Evolutionary conservation across 1,140 invertebrate genomes (phyloP).

Genomic region (Drosophila seguyi): DNA sequence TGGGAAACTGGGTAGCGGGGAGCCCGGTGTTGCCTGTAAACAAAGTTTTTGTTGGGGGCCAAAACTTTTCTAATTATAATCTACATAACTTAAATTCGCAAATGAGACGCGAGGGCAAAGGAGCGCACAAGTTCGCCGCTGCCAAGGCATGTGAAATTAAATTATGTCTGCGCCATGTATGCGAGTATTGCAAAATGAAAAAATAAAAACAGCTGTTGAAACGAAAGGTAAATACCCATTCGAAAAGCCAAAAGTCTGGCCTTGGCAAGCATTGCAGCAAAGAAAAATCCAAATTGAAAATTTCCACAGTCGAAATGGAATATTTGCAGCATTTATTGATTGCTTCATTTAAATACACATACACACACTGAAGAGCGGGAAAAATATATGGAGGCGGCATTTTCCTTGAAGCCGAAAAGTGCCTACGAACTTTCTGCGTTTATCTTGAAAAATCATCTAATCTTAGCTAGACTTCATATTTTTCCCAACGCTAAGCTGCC

Average conservation of each 20-base stretch:
- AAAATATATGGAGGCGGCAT: not conserved
- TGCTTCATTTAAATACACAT: conserved; percentile 69
- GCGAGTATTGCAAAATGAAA: conserved; percentile 1
- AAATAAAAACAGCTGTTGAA: conserved; percentile 66
- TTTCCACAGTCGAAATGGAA: conserved; percentile 48
- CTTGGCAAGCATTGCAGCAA: conserved; percentile 45
- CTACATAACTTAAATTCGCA: conserved; percentile 79
- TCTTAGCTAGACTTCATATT: conserved; percentile 82
- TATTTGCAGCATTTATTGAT: conserved; percentile 67
- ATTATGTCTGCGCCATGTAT: conserved; percentile 55
- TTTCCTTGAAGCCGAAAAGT: conserved; percentile 24
- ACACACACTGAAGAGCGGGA: not conserved
- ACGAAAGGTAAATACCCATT: conserved; percentile 61
- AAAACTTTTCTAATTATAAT: conserved; percentile 83
- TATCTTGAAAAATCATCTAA: conserved; percentile 83
- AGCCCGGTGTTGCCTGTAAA: conserved; percentile 39
- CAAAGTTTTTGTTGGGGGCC: conserved; percentile 64
- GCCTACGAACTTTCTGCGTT: conserved; percentile 60
- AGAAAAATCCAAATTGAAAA: conserved; percentile 55
- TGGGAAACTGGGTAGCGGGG: conserved; percentile 24
- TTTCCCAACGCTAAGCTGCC: conserved; percentile 78
- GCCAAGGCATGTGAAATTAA: conserved; percentile 76
- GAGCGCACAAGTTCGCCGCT: conserved; percentile 64
- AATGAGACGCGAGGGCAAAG: conserved; percentile 68
- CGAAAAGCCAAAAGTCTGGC: conserved; percentile 15